These are phyloP conservation scores for Colossoma macropomum DNA, from an alignment of 2,113 vertebrate species.

Conservation along the genomic window DNA sequence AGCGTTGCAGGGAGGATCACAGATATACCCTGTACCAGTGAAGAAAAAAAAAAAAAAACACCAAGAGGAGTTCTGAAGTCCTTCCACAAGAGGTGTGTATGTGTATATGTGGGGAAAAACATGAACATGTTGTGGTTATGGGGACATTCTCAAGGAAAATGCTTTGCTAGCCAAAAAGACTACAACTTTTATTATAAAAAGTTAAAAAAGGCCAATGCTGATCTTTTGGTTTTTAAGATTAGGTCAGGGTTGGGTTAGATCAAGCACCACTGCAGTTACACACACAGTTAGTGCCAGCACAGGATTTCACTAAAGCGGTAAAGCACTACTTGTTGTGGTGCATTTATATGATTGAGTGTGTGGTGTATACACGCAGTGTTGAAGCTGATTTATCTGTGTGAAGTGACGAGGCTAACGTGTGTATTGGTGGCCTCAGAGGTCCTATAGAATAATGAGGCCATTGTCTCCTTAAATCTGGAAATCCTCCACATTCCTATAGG, in stretches of 20 bases:
- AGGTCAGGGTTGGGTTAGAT: too few relatives aligned
- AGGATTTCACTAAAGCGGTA: background rate
- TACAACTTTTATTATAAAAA: too few relatives aligned
- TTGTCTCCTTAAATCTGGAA: constrained; percentile 81
- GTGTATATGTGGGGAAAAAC: background rate
- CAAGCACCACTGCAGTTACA: too few relatives aligned
- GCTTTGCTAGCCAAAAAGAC: too few relatives aligned
- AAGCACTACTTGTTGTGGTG: background rate
- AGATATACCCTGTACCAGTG: constrained; percentile 63
- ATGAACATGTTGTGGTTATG: too few relatives aligned
- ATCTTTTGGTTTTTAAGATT: too few relatives aligned
- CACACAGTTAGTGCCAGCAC: background rate
- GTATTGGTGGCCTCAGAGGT: constrained; percentile 71
- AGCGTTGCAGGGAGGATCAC: constrained; percentile 65
- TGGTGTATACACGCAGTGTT: background rate
- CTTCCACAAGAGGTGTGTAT: background rate
- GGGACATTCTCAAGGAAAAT: too few relatives aligned
- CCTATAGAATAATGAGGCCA: constrained; percentile 77
- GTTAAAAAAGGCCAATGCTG: too few relatives aligned
- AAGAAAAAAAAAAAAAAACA: constrained; percentile 74
- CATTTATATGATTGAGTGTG: background rate
- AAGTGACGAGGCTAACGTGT: constrained; percentile 69
- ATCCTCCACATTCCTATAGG: constrained; percentile 78
- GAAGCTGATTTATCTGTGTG: constrained; percentile 64
- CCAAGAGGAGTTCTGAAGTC: constrained; percentile 13